Percentiles rank a stretch among this genome's conserved stretches.
These are phyloP conservation scores for Mythimna pallens DNA, from an alignment of 2,888 invertebrate genomes.

Conservation along the genomic window DNA sequence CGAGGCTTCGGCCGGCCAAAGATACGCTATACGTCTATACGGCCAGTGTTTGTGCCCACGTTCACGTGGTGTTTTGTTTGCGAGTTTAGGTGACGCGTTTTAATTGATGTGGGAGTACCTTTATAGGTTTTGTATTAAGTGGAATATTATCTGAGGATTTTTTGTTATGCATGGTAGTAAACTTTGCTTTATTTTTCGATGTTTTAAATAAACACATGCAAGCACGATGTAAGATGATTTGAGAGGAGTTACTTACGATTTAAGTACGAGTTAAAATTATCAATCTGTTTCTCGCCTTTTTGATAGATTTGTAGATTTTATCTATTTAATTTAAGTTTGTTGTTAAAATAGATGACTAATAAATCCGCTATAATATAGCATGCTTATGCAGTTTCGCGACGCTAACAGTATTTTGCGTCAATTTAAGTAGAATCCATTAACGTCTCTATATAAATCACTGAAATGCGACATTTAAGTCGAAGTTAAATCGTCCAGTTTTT, in stretches of 20 bases:
- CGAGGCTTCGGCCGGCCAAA: slow-evolving; percentile 57
- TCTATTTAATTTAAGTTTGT: background rate
- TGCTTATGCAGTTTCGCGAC: slow-evolving; percentile 17
- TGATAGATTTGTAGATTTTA: background rate
- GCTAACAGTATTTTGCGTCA: slow-evolving; percentile 17
- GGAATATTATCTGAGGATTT: slow-evolving; percentile 16
- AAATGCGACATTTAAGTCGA: slow-evolving; percentile 41
- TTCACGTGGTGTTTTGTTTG: slow-evolving; percentile 63
- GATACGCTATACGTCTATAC: slow-evolving; percentile 33
- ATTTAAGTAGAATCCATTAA: slow-evolving; percentile 23
- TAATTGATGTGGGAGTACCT: slow-evolving; percentile 59
- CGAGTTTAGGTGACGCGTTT: slow-evolving; percentile 30
- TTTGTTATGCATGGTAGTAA: slow-evolving; percentile 16
- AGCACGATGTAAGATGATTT: no score
- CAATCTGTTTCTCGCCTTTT: background rate
- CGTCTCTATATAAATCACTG: slow-evolving; percentile 42
- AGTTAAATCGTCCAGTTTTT: slow-evolving; percentile 41
- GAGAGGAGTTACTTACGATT: background rate
- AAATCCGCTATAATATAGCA: slow-evolving; percentile 1
- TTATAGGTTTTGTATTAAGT: slow-evolving; percentile 24
- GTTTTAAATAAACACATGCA: background rate
- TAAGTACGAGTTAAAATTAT: background rate
- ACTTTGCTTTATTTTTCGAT: background rate
- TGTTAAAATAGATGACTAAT: background rate
- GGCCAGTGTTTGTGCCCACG: slow-evolving; percentile 42